Conservation (phyloP, 2,888 invertebrate species). For the Arrhopalites spinosus region DNA sequence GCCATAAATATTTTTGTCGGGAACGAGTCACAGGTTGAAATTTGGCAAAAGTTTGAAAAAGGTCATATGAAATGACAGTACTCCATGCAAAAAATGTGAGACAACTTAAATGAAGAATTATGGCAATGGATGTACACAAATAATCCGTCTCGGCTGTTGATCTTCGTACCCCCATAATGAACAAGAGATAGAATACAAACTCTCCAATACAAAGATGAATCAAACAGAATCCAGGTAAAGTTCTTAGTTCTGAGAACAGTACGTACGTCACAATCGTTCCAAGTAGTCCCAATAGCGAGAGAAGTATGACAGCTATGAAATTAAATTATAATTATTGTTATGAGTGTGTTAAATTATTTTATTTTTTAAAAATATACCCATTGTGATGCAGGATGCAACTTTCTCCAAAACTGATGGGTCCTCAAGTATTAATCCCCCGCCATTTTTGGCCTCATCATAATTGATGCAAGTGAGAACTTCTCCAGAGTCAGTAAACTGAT, state of each 20-base stretch:
- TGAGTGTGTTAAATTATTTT: too few species aligned
- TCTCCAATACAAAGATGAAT: constrained; percentile 25
- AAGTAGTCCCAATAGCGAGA: constrained; percentile 20
- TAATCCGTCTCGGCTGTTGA: neutral
- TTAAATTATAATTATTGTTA: neutral
- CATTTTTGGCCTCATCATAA: constrained; percentile 9
- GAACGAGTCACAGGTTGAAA: constrained; percentile 30
- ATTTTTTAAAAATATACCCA: too few species aligned
- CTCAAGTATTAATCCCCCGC: neutral
- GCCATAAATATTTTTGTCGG: constrained; percentile 28
- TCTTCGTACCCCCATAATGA: constrained; percentile 1
- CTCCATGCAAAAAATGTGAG: constrained; percentile 30
- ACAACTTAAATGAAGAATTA: constrained; percentile 12
- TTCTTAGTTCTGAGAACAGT: constrained; percentile 24
- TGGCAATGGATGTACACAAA: constrained; percentile 1
- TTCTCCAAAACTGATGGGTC: constrained; percentile 11
- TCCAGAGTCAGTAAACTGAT: constrained; percentile 7
- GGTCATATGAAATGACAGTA: constrained; percentile 28
- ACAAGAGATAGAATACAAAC: constrained; percentile 27
- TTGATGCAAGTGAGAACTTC: constrained; percentile 17
- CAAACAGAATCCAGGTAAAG: constrained; percentile 29
- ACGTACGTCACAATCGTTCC: neutral
- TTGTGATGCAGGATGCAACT: constrained; percentile 9
- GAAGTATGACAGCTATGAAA: constrained; percentile 15
- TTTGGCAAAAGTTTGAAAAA: constrained; percentile 21